Conservation (phyloP, 2,888 invertebrate genomes). For the Nomada hirtipes region DNA sequence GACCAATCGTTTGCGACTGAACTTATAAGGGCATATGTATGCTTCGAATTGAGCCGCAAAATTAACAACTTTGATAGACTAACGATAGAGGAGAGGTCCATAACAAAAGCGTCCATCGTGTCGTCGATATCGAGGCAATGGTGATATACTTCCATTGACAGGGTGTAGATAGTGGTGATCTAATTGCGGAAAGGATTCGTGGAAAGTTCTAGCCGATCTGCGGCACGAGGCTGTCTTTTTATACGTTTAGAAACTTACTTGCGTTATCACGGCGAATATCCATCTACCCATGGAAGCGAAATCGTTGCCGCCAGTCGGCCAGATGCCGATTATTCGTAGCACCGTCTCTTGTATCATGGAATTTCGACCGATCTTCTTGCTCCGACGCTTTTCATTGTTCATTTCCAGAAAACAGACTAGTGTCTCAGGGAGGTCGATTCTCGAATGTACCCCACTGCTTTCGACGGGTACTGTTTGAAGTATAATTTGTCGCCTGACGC, state of each 20-base stretch:
- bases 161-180: slow-evolving; percentile 59
- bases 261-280: slow-evolving; percentile 48
- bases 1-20: slow-evolving; percentile 61
- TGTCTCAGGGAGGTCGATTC: neutral
- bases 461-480: neutral
- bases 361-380: neutral
- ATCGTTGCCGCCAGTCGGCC: slow-evolving; percentile 40
- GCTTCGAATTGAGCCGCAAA: slow-evolving; percentile 43
- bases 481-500: slow-evolving; percentile 13
- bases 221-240: too few relatives aligned
- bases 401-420: neutral
- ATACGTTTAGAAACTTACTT: slow-evolving; percentile 39
- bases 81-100: slow-evolving; percentile 57
- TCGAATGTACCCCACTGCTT: neutral
- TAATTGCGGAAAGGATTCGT: slow-evolving; percentile 31
- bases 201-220: slow-evolving; percentile 4
- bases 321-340: slow-evolving; percentile 57
- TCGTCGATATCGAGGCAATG: slow-evolving; percentile 60
- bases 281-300: slow-evolving; percentile 42
- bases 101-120: slow-evolving; percentile 64
- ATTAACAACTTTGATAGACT: slow-evolving; percentile 55
- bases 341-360: slow-evolving; percentile 42
- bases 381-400: neutral
- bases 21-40: slow-evolving; percentile 43
- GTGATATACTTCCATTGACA: slow-evolving; percentile 57